Evolutionary conservation across 2,797 vertebrate genomes (phyloP), one percentile per base, ranked within the genome.

Genomic region (Danio tinwini): DNA sequence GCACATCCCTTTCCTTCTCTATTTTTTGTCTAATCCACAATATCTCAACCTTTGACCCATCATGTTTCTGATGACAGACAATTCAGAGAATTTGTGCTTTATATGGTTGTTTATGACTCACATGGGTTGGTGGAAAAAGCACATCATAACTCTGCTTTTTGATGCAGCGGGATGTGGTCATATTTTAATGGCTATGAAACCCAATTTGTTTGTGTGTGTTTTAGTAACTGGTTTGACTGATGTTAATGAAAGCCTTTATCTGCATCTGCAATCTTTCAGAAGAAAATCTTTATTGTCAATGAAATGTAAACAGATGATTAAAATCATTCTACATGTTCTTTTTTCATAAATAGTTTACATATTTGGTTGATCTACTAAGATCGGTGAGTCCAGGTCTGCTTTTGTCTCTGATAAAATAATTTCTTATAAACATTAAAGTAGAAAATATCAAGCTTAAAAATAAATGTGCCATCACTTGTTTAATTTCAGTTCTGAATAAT

Each of bases 41-140:
- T 49, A 56, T 71, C 10, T 42, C 29, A 63, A 47, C 72, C 12
- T 52, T 58, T 67, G 37, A 45, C 53, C 53, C 29, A 58, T 8
- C n/a, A 21, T 50, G 44, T 40, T 69, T 40, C n/a, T 58, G 47
- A 68, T 40, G 19, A 67, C 39, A 29, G 49, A 65, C 16, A 63
- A 76, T 65, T 10, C 16, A 67, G 39, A 40, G 17, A 7, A 10
- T 63, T 53, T 63, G 7, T 4, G 29, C 21, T 52, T 42, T 40
- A 75, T 37, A 39, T 42, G 40, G 52, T 72, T 73, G 39, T 72
- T 45, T 58, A 72, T 72, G n/a, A 58, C 39, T 39, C 37, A 17
- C 16, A n/a, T 52, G 52, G 11, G 42, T 10, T 53, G 47, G 17
- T 47, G 37, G 8, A 21, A 53, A 52, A 75, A 53, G 13, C n/a